Evolutionary conservation across 2,888 invertebrate genomes (phyloP), one percentile per base, ranked within the genome.

Genomic region (Allolobophora icterica): DNA sequence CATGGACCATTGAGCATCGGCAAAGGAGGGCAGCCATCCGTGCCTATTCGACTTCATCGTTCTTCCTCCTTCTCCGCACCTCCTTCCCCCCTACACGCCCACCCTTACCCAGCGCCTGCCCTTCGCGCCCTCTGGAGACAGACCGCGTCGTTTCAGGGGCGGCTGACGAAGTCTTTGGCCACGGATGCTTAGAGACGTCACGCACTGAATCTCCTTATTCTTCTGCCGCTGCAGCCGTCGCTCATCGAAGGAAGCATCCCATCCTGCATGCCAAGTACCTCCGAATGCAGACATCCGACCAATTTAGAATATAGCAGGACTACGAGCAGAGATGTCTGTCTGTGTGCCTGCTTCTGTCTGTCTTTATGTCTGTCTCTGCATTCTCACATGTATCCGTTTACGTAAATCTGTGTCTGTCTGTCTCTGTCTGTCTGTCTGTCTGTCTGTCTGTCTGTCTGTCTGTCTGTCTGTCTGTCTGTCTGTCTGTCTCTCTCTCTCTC

Each of bases 121-220:
- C 8, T 13, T 6, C 71, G 30, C 71, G 71, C 71, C 71, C 71
- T 11, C 71, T 71, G 71, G 71, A 17, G 71, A 71, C 71, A 11
- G n/a, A 71, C 71, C 71, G 71, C 71, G 30, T 71, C 71, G 71
- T 24, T 52, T 52, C 24, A 3, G 52, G 24, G 52, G 52, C 52
- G 52, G 52, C 52, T 52, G 52, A 52, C n/a, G 30, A 1, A n/a
- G 71, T 71, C 71, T 71, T n/a, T 71, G 71, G 71, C 71, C 71
- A 71, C n/a, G 71, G 71, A 71, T 71, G 71, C 71, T 71, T 71
- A 71, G n/a, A 71, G 71, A 71, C 71, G 71, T 71, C 71, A 71
- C 71, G 71, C n/a, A 35, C 21, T 34, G 35, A 24, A 34, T 87
- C 87, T 87, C 21, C 87, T 87, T 17, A 21, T 84, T 33, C 84